phyloP scores from a whole-genome alignment of 2,888 invertebrate species.

The Rhorus exstirpatorius region DNA sequence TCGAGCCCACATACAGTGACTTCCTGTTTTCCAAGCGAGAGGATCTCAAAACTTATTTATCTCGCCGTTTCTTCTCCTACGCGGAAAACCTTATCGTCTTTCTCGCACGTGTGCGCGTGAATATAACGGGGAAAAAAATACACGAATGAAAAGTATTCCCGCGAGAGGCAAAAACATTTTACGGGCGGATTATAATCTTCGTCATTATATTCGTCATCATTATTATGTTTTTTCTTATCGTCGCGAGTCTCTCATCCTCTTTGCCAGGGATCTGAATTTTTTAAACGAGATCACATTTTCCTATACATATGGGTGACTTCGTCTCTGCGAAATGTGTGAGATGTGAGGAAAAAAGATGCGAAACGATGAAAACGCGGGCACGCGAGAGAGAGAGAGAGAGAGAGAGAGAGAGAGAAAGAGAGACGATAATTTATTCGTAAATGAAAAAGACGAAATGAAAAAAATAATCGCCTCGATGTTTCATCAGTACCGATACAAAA shows the following conservation, averaged over 20 bases:
- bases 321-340: slow-evolving; percentile 2
- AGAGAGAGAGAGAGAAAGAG: slow-evolving; percentile 29
- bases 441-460: slow-evolving; percentile 48
- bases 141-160: not conserved
- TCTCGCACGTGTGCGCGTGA: not conserved
- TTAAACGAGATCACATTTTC: slow-evolving; percentile 29
- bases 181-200: slow-evolving; percentile 19
- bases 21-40: slow-evolving; percentile 58
- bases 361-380: slow-evolving; percentile 43
- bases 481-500: slow-evolving; percentile 39
- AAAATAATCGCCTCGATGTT: slow-evolving; percentile 56
- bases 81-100: slow-evolving; percentile 61
- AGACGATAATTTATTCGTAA: slow-evolving; percentile 62
- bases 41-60: slow-evolving; percentile 66
- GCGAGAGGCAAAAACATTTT: not conserved
- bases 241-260: not conserved
- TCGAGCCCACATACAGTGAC: not conserved
- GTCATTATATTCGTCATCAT: not conserved
- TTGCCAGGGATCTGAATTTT: not conserved
- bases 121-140: slow-evolving; percentile 11
- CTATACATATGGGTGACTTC: slow-evolving; percentile 30
- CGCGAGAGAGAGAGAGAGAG: too few relatives aligned
- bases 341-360: too few relatives aligned
- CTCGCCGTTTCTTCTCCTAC: slow-evolving; percentile 52
- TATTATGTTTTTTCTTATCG: not conserved